These are phyloP conservation scores for Andrena haemorrhoa DNA, from an alignment of 2,888 invertebrate genomes.

Conservation along the genomic window DNA sequence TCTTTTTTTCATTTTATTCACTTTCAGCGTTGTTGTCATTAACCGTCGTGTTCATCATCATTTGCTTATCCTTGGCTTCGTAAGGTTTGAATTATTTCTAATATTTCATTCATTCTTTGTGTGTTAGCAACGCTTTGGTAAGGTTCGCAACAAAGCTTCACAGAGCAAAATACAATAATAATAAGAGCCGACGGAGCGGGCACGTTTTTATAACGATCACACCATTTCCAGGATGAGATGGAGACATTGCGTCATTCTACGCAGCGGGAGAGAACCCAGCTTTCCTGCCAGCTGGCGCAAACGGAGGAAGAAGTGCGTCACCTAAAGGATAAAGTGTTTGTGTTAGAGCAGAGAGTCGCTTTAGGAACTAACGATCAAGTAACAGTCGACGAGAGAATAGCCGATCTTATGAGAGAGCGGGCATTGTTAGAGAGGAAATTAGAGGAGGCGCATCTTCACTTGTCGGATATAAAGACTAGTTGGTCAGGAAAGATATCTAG, in stretches of 20 bases:
- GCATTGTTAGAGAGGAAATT: slow-evolving; percentile 91
- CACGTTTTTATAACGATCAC: slow-evolving; percentile 28
- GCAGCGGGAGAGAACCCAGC: slow-evolving; percentile 89
- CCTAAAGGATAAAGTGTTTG: slow-evolving; percentile 88
- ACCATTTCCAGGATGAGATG: slow-evolving; percentile 89
- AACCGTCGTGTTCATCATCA: slow-evolving; percentile 41
- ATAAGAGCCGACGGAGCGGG: neutral
- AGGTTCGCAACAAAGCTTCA: slow-evolving; percentile 59
- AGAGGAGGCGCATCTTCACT: slow-evolving; percentile 94
- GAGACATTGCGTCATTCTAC: slow-evolving; percentile 91
- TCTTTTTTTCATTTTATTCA: slow-evolving; percentile 46
- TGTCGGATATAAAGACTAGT: slow-evolving; percentile 95
- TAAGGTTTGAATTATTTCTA: slow-evolving; percentile 62
- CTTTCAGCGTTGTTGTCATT: slow-evolving; percentile 53
- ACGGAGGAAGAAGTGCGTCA: slow-evolving; percentile 92
- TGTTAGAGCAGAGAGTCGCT: slow-evolving; percentile 83
- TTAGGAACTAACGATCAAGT: slow-evolving; percentile 84
- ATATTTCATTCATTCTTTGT: slow-evolving; percentile 45
- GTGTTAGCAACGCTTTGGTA: slow-evolving; percentile 64
- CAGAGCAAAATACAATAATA: slow-evolving; percentile 42
- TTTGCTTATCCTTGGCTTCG: slow-evolving; percentile 56
- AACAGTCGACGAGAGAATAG: slow-evolving; percentile 86
- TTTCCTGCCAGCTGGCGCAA: slow-evolving; percentile 90
- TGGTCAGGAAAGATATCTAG: slow-evolving; percentile 97
- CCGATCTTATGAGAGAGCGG: slow-evolving; percentile 87